Evolutionary conservation across 2,888 invertebrate species (phyloP), one percentile per base, ranked within the genome.

Genomic region (Yponomeuta cagnagella): DNA sequence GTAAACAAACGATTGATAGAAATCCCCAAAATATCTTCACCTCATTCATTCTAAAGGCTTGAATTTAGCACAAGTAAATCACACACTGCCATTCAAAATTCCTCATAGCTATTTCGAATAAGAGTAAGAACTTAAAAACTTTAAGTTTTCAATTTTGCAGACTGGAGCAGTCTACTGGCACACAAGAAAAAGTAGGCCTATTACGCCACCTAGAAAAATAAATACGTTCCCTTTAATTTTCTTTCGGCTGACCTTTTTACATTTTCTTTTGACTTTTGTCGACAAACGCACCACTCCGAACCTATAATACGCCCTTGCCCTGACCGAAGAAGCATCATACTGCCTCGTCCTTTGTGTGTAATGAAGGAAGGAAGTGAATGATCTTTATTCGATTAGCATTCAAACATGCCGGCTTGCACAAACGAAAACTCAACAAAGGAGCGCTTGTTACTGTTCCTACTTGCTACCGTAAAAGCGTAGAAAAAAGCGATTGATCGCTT

Each of bases 311-410:
- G 80, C 80, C 80, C 80, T 76, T 76, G 23, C n/a, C 33, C 74
- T 76, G 77, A 76, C 76, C 76, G 72, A 74, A 37, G 58, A 1
- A 68, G 65, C 71, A 70, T 72, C 71, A 72, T 71, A 31, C 48
- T 10, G 48, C 63, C 8, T 69, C 52, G n/a, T 52, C 63, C 48
- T 65, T 64, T 70, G 65, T 65, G 31, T n/a, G 37, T 23, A 37
- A 75, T 76, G 75, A 74, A 85, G 87, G 86, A 86, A 86, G 86
- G 87, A 87, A 87, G 83, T 81, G 82, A 82, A 83, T 85, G 78
- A 87, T 88, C 80, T 84, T 88, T 85, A 85, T 84, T 87, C 83
- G 81, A 85, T 87, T 86, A 87, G 77, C 75, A 77, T 76, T 76
- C 64, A 33, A 75, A 74, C 68, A 71, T 12, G 73, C 71, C 74